Evolutionary conservation across 2,797 vertebrate species (phyloP), one percentile per base, ranked within the genome.

Genomic region (Antrozous pallidus): DNA sequence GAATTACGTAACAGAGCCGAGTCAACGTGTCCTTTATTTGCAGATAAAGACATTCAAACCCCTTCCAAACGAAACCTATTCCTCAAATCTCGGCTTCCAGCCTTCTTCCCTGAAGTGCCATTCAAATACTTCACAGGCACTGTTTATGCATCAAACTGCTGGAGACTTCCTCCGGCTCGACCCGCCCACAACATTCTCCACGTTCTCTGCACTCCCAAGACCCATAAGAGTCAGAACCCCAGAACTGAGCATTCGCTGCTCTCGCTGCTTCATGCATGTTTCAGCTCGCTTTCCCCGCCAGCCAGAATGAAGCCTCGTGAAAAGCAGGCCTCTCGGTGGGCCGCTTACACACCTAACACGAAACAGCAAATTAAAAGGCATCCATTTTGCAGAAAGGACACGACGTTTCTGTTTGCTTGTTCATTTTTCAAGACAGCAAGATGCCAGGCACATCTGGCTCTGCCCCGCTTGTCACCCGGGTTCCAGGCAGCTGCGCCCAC

Each of bases 121-220:
- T 9, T 54, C 22, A 42, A 45, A 49, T 40, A 65, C 24, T 84
- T 77, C 28, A 38, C 13, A 74, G 38, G 58, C 13, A 42, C 8
- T 33, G 14, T 58, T 33, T 36, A 58, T 26, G 10, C 71, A 75
- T 51, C 38, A 47, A 67, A 61, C 67, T 36, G 45, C 0, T 4
- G 49, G 16, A 45, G 28, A 83, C 49, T 56, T 89, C 47, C 83
- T 73, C 85, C 47, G 75, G 24, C n/a, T 87, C 67, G n/a, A n/a
- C 20, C 8, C 73, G 12, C 38, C 22, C 38, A 42, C 42, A 24
- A 47, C 2, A 3, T 17, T 56, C 58, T 69, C 67, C 67, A 51
- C 36, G 24, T n/a, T 47, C 73, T 81, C 58, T 54, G 45, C 84
- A 73, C 20, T 80, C 81, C 61, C 28, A 71, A 67, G 65, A 63